Evolutionary conservation across 2,888 invertebrate genomes (phyloP), one percentile per base, ranked within the genome.

Genomic region (Leucozona laternaria): DNA sequence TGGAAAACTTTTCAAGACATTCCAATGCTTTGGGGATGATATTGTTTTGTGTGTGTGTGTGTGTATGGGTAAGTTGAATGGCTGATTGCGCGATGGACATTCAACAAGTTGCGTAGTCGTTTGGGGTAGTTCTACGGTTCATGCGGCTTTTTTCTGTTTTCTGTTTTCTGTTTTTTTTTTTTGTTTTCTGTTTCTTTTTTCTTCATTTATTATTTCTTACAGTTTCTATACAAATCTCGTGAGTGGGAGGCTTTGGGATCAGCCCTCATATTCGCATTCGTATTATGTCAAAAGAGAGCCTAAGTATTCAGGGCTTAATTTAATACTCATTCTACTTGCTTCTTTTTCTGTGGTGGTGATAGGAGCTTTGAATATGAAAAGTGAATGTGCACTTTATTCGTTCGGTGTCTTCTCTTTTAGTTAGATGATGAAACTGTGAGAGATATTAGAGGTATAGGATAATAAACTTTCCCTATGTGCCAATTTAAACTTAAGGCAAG

Each of bases 81-180:
- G 71, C 82, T 86, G 86, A 86, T 86, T 86, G 86, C 79, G 86
- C 82, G 70, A 75, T 66, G 86, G 57, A 66, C 79, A 86, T 82
- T 86, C 86, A 86, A 86, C 86, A 86, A 86, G 86, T 86, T 82
- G 86, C 64, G 82, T 76, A 79, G 79, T 68, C 53, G 37, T 68
- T 86, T 82, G 70, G 82, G 86, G 86, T 86, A 79, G 75, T 68
- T 85, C 77, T 57, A 45, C 1, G 40, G 15, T 43, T 66, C n/a
- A 45, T 60, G 22, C n/a, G 57, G 57, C 28, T 86, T 57, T 57
- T 73, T 58, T 34, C 57, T 53, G 64, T 50, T 48, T n/a, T n/a
- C n/a, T n/a, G n/a, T n/a, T 70, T 75, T 55, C 60, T 58, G 13
- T 34, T 20, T 64, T 58, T 78, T 70, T 50, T 71, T 75, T 62